phyloP scores from a whole-genome alignment of 2,888 invertebrate genomes.

The Pristionchus maxplancki region DNA sequence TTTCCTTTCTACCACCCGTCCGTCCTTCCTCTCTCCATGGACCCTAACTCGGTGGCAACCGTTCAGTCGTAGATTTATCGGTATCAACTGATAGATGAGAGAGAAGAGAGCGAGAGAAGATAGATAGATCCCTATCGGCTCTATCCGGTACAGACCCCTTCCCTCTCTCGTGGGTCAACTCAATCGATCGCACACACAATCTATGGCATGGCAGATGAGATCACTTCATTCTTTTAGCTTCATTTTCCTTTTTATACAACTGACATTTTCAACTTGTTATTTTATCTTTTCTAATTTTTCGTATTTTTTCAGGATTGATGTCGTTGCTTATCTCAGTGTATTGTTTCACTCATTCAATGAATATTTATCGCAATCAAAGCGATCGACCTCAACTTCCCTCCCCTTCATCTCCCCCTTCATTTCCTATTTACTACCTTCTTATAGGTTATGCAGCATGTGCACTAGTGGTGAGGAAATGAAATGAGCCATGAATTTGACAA shows the following conservation, averaged over 20 bases:
- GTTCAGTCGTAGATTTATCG: too few species aligned
- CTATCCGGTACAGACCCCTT: too few species aligned
- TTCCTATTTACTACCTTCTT: background rate
- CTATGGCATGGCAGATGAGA: background rate
- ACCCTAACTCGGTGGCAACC: too few species aligned
- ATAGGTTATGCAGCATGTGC: background rate
- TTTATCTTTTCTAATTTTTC: too few species aligned
- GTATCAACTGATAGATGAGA: too few species aligned
- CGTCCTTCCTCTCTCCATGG: background rate
- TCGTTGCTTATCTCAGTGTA: background rate
- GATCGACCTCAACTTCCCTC: background rate
- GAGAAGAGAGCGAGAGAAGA: too few species aligned
- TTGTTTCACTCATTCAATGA: background rate
- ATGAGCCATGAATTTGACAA: too few species aligned
- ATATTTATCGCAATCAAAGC: background rate
- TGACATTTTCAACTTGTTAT: too few species aligned
- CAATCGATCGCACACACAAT: background rate
- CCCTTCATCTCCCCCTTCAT: background rate
- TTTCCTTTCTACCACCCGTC: background rate
- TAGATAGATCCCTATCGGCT: too few species aligned
- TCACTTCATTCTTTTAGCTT: too few species aligned
- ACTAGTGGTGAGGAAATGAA: background rate
- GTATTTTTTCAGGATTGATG: background rate
- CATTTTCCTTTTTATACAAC: too few species aligned
- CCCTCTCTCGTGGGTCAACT: background rate